Evolutionary conservation across 2,113 vertebrate species (phyloP).

Genomic region (Hucho hucho): DNA sequence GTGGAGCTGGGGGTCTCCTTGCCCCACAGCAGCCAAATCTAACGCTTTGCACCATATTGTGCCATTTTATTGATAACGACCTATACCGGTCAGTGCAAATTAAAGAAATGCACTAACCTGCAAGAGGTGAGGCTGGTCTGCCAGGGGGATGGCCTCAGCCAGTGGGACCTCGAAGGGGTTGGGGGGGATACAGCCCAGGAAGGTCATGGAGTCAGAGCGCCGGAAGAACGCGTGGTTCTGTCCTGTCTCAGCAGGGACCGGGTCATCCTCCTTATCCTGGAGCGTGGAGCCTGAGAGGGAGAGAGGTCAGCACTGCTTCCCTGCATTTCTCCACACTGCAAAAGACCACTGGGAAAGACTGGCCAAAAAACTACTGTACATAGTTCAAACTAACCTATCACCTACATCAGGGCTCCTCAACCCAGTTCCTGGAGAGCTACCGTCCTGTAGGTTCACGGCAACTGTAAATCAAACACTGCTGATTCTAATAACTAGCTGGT

Average conservation of each 20-base stretch:
- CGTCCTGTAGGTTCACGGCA: too few relatives aligned
- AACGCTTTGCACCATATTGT: too few relatives aligned
- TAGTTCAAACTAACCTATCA: too few relatives aligned
- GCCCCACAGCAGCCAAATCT: too few relatives aligned
- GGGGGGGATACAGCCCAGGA: conserved; percentile 96
- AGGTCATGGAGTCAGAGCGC: conserved; percentile 98
- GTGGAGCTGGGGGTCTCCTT: too few relatives aligned
- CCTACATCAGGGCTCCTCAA: too few relatives aligned
- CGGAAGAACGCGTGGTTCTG: conserved; percentile 98
- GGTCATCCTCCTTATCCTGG: conserved; percentile 96
- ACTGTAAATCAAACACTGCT: too few relatives aligned
- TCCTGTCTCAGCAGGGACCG: conserved; percentile 90
- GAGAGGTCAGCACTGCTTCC: background rate
- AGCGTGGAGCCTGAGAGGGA: conserved; percentile 84
- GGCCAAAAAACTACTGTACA: too few relatives aligned
- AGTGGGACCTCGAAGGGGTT: conserved; percentile 98
- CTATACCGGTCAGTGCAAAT: background rate
- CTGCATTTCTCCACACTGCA: background rate
- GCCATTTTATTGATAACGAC: background rate
- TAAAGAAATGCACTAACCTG: conserved; percentile 77
- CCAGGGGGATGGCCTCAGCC: conserved; percentile 95
- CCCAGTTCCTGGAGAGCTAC: too few relatives aligned
- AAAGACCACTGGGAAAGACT: background rate
- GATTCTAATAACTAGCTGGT: too few relatives aligned
- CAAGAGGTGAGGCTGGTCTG: conserved; percentile 95